A percentile compares a stretch with the other conserved stretches of the same genome.
Conservation (phyloP, 2,113 vertebrate genomes). For the Halcyon malimbica region DNA sequence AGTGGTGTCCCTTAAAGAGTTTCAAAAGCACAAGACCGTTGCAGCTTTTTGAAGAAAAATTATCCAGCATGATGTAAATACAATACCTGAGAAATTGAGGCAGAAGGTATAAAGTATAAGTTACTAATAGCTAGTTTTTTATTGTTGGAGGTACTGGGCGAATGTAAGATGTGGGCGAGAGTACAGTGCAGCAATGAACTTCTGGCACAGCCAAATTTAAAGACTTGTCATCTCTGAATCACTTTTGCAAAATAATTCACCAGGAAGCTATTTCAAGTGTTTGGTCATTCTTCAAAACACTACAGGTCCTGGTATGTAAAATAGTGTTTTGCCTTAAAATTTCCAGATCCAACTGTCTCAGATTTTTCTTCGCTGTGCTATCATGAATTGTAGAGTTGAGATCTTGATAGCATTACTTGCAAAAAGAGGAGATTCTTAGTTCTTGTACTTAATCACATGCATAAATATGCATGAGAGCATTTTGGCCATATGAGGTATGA, state of each 20-base stretch:
- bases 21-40: neutral
- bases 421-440: neutral
- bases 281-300: neutral
- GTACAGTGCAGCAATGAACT: neutral
- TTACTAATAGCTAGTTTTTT: neutral
- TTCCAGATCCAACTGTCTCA: neutral
- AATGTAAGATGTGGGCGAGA: fast-evolving
- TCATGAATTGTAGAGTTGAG: neutral
- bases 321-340: neutral
- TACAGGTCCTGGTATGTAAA: neutral
- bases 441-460: neutral
- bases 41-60: neutral
- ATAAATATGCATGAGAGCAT: neutral
- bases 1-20: neutral
- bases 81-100: neutral
- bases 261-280: neutral
- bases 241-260: neutral
- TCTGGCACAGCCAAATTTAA: neutral
- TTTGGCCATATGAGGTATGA: neutral
- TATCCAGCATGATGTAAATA: neutral
- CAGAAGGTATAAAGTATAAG: neutral
- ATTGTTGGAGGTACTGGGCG: neutral
- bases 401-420: neutral
- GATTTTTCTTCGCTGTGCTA: neutral
- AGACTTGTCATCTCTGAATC: neutral